Conservation (phyloP, 2,797 vertebrate species). For the Apodemus agrarius region DNA sequence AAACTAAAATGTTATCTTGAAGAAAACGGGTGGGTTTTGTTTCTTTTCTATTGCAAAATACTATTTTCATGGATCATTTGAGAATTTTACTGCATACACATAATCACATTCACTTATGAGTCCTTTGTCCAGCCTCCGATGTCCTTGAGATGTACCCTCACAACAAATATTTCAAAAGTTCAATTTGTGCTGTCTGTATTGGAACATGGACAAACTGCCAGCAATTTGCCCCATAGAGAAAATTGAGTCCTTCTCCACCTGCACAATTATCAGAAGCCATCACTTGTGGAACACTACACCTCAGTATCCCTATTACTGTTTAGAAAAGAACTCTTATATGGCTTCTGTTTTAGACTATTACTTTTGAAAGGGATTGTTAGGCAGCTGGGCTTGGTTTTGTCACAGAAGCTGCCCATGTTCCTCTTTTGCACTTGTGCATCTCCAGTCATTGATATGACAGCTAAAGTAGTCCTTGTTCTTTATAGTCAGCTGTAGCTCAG, state of each 20-base stretch:
- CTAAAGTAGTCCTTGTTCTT: background rate
- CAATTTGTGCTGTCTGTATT: background rate
- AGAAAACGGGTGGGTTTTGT: background rate
- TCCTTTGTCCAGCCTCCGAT: background rate
- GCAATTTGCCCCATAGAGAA: background rate
- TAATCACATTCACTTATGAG: background rate
- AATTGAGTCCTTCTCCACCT: background rate
- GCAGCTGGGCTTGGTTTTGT: background rate
- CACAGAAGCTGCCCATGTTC: background rate
- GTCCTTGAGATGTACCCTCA: background rate
- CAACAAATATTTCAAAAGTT: background rate
- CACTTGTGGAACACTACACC: background rate
- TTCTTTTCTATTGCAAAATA: background rate
- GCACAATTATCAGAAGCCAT: background rate
- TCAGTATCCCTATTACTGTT: background rate
- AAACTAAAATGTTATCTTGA: background rate
- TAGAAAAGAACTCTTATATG: background rate
- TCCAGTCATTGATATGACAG: background rate
- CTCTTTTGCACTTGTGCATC: background rate
- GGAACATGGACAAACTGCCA: background rate
- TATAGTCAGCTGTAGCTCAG: background rate
- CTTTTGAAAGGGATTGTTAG: background rate
- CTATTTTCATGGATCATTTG: background rate
- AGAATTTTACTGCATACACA: background rate
- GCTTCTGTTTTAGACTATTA: background rate